Evolutionary conservation across 2,888 invertebrate genomes (phyloP), one percentile per base, ranked within the genome.

Genomic region (Teleiodes luculella): DNA sequence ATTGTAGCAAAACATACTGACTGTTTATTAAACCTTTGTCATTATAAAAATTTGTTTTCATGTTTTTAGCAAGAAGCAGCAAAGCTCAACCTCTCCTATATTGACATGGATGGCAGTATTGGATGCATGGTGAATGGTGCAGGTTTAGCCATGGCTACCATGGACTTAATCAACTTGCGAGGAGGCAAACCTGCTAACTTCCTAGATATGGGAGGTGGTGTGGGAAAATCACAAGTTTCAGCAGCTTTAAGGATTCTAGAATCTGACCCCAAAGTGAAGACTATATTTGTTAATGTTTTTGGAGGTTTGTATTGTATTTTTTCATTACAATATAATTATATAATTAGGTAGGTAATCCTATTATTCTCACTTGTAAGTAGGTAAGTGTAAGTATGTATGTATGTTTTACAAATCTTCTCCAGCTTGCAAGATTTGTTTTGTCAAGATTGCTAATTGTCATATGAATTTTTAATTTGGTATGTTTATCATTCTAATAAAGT

Each of bases 61-160:
- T n/a, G n/a, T 53, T 74, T 78, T 56, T 64, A 90, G 90, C 93
- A 95, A n/a, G 96, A 97, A 79, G 99, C 99, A 13, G 92, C 95
- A 4, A 93, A 95, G 67, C 92, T 94, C 66, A 96, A 98, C 81
- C 91, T 99, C 30, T 99, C 98, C 78, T 99, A 99, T 81, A 98
- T 99, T 64, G 96, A 95, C 63, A 95, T 98, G 95, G 96, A 97
- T 77, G 99, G 99, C 55, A 98, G 97, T 80, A 99, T 99, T 77
- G 99, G 98, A 52, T 98, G 92, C 58, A 89, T 93, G 93, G 99
- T 99, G 0, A 99, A 99, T 90, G 99, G 99, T 16, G 99, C 99
- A 63, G 99, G 99, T 1, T 90, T 99, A 52, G 99, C 99, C 3
- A 99, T 99, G 99, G 99, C 99, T 2, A 99, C 99, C 6, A 98